Percentiles rank a stretch among this genome's conserved stretches.
phyloP scores from a whole-genome alignment of 2,888 invertebrate species.

The Orchestes rusci region DNA sequence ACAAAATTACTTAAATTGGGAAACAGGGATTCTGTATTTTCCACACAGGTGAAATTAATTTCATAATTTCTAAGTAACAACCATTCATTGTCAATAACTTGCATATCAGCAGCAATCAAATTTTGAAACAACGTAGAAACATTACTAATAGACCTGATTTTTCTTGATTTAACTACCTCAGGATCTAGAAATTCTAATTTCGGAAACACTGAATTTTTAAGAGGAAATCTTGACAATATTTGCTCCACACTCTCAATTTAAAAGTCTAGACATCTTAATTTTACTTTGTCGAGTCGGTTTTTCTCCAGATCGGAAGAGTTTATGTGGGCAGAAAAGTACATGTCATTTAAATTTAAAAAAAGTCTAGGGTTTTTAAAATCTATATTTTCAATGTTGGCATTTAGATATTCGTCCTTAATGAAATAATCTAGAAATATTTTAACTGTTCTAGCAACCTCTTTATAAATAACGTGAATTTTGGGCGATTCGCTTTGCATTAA shows the following conservation, averaged over 20 bases:
- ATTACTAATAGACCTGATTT: constrained; percentile 3
- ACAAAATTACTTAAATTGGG: constrained; percentile 7
- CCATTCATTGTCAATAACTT: constrained; percentile 14
- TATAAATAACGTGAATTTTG: constrained; percentile 16
- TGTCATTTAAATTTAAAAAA: constrained; percentile 13
- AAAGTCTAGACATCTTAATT: constrained; percentile 15
- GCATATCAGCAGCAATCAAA: background rate
- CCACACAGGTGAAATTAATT: constrained; percentile 1
- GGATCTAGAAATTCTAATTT: constrained; percentile 10
- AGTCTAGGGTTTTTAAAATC: constrained; percentile 17
- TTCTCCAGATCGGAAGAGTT: background rate
- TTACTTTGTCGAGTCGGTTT: constrained; percentile 6
- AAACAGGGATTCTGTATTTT: constrained; percentile 5
- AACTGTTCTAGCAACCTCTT: constrained; percentile 4
- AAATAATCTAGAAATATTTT: constrained; percentile 17
- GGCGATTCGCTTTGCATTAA: constrained; percentile 21
- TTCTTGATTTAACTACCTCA: constrained; percentile 3
- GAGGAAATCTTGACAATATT: constrained; percentile 11
- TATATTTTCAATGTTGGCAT: constrained; percentile 8
- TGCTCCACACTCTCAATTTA: constrained; percentile 18
- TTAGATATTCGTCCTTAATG: constrained; percentile 12
- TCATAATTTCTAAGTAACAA: constrained; percentile 5
- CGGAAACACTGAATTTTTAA: constrained; percentile 9
- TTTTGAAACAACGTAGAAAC: constrained; percentile 8
- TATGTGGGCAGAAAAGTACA: constrained; percentile 17